Conservation (phyloP, 2,888 invertebrate genomes). For the Trachelus tabidus region DNA sequence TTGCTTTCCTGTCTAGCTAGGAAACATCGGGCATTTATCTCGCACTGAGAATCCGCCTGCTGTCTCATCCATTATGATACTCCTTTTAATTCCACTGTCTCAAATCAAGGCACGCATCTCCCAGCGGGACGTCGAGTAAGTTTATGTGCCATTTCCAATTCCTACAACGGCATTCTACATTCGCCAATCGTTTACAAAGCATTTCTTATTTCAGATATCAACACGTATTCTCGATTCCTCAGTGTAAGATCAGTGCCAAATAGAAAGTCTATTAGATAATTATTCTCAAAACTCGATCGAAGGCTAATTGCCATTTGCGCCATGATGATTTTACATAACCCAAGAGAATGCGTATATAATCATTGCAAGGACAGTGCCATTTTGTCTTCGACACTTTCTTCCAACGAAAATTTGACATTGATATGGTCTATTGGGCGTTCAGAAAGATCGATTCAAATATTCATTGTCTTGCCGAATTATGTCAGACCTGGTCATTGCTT, state of each 20-base stretch:
- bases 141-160: not conserved
- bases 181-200: not conserved
- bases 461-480: slow-evolving; percentile 10
- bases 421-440: slow-evolving; percentile 5
- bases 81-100: slow-evolving; percentile 8
- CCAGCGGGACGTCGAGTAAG: not conserved
- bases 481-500: slow-evolving; percentile 14
- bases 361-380: not conserved
- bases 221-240: not conserved
- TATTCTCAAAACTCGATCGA: not conserved
- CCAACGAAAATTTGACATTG: slow-evolving; percentile 15
- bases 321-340: not conserved
- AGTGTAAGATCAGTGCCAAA: not conserved
- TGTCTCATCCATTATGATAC: not conserved
- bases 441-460: slow-evolving; percentile 9
- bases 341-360: not conserved
- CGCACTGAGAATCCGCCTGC: not conserved
- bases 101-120: not conserved
- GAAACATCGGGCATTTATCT: not conserved
- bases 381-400: not conserved
- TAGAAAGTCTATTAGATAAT: not conserved
- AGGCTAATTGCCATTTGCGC: not conserved
- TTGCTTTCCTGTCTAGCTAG: slow-evolving; percentile 13
- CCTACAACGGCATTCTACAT: not conserved
- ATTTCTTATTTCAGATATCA: not conserved